Base-by-base conservation (phyloP, 2,888 invertebrate species). In the Drosophila peninsularis region DNA sequence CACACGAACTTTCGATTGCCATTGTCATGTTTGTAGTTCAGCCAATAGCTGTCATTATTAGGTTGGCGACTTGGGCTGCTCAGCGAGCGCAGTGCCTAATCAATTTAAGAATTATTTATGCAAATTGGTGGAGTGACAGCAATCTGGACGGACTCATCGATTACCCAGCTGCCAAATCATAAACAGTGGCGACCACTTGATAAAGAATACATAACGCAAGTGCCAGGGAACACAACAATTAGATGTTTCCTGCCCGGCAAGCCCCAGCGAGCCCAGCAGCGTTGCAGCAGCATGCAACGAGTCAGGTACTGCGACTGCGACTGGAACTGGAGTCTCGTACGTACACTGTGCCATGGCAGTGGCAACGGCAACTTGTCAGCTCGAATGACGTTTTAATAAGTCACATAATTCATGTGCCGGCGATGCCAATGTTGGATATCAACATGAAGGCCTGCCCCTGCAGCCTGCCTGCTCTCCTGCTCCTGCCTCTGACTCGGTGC, bases 351-450 rank as follows among this genome's bases (percentile, higher is more conserved):
- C 50, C 39, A n/a, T 42, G 57, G 57, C 77, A 42, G 64, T 69
- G 72, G 81, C 83, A 79, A 82, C 82, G 80, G 81, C 84, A 82
- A 82, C 85, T 83, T 88, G 88, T 89, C 88, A 80, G 88, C 81
- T 81, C 80, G 81, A 78, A 88, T 90, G 90, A 90, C 90, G 90
- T 90, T 90, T 90, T 90, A 90, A 90, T 90, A 90, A 90, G 87
- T 88, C 88, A 82, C 90, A 90, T 90, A 90, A 90, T 85, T 90
- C 87, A 90, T 89, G 88, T 76, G 36, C 60, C 63, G 65, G 44
- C 68, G 55, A 63, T 68, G 78, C 42, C 45, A 55, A 67, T 60
- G 62, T 60, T 47, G 27, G 61, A 63, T 64, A 57, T 24, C 45
- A 41, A 53, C 60, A 55, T 39, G 44, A 36, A 39, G 30, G 57